Evolutionary conservation across 2,797 vertebrate genomes (phyloP).

Genomic region (Spondyliosoma cantharus): DNA sequence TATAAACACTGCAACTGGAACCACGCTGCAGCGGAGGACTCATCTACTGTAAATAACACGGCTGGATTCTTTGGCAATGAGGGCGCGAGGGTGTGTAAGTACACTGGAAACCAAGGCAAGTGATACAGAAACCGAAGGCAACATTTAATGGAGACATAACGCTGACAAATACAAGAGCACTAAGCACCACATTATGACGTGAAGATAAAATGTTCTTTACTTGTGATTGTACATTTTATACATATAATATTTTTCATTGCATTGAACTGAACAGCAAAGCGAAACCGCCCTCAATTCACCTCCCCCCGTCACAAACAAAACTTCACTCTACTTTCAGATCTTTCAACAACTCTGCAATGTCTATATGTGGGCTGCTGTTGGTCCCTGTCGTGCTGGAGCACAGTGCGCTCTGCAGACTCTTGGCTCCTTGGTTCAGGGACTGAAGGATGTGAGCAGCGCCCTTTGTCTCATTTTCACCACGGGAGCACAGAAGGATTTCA

Average conservation of each 20-base stretch:
- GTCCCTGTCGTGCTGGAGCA: constrained; percentile 67
- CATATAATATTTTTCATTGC: constrained; percentile 3
- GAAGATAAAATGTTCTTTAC: constrained; percentile 44
- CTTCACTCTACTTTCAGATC: constrained; percentile 86
- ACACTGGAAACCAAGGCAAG: constrained; percentile 27
- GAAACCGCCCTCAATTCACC: background rate
- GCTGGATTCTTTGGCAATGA: constrained; percentile 69
- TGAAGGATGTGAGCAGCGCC: constrained; percentile 62
- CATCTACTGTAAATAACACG: constrained; percentile 82
- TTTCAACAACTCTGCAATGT: constrained; percentile 88
- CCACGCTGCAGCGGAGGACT: constrained; percentile 46
- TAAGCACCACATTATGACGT: background rate
- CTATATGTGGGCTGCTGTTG: constrained; percentile 81
- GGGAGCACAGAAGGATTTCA: constrained; percentile 91
- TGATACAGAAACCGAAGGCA: constrained; percentile 36
- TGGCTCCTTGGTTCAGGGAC: constrained; percentile 75
- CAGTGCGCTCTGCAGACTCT: constrained; percentile 85
- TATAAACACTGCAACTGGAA: constrained; percentile 59
- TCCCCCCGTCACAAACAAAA: background rate
- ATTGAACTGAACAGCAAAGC: constrained; percentile 15
- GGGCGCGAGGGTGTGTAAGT: constrained; percentile 27
- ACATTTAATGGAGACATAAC: background rate
- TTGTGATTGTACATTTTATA: constrained; percentile 19
- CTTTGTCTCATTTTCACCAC: constrained; percentile 24
- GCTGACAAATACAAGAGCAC: background rate